phyloP scores from a whole-genome alignment of 2,113 vertebrate genomes.

The Nothocercus julius region DNA sequence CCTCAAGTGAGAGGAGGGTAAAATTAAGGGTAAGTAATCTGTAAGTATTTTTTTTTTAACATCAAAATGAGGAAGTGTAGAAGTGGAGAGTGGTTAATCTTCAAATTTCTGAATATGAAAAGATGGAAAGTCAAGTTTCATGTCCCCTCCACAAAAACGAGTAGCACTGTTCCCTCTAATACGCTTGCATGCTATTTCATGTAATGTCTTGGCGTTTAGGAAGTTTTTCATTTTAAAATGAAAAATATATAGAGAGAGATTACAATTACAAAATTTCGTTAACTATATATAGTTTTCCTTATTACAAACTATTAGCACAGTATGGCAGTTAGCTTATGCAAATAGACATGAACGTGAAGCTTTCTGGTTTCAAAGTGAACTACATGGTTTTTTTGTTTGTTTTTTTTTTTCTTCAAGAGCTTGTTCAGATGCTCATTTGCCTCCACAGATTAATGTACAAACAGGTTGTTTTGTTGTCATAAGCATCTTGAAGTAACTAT shows the following conservation, averaged over 20 bases:
- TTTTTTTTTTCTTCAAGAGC: not conserved
- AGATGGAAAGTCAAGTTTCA: not conserved
- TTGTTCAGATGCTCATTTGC: not conserved
- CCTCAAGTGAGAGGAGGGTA: not conserved
- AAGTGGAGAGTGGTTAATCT: not conserved
- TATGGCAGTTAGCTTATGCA: not conserved
- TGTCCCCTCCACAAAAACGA: not conserved
- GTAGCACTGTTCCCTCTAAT: not conserved
- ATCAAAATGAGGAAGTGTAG: not conserved
- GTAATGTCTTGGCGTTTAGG: not conserved
- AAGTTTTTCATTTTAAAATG: not conserved
- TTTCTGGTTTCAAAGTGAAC: not conserved
- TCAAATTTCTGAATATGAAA: not conserved
- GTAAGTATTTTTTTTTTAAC: not conserved
- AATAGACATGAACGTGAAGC: not conserved
- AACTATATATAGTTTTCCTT: not conserved
- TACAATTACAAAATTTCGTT: not conserved
- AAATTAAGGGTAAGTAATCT: not conserved
- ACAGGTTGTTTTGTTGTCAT: not conserved
- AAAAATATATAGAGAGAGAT: not conserved
- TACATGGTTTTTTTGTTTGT: not conserved
- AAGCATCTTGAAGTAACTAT: not conserved
- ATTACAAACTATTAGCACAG: not conserved
- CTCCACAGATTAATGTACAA: not conserved
- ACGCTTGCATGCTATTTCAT: not conserved